These are phyloP conservation scores for Mobula hypostoma DNA, from an alignment of 2,113 vertebrate species.

Conservation along the genomic window DNA sequence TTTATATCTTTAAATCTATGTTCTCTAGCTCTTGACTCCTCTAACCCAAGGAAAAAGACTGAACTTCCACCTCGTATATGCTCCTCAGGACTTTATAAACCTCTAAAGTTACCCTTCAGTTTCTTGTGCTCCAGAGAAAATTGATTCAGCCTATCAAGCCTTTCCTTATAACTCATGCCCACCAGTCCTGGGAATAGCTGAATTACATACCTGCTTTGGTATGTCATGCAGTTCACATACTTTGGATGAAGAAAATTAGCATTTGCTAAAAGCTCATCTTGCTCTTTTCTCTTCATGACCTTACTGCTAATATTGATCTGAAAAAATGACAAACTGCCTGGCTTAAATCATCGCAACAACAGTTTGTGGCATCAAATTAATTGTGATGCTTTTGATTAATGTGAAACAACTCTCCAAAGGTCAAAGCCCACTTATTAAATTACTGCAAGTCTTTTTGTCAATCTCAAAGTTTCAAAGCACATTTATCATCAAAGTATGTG, in stretches of 20 bases:
- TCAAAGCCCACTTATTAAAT: background rate
- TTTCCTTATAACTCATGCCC: too few species aligned
- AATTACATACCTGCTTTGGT: too few species aligned
- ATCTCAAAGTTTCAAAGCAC: background rate
- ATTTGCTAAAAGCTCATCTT: conserved; percentile 1
- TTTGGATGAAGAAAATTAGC: background rate
- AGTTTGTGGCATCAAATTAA: conserved; percentile 7
- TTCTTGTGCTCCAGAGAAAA: too few species aligned
- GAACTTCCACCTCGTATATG: too few species aligned
- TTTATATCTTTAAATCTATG: too few species aligned
- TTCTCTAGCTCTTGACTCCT: too few species aligned
- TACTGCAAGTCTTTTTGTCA: background rate
- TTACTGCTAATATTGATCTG: background rate
- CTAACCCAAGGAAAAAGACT: too few species aligned
- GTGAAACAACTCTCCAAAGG: background rate
- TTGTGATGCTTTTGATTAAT: background rate
- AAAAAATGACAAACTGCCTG: background rate
- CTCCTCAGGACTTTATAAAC: too few species aligned
- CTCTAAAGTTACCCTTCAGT: too few species aligned
- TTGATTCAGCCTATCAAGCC: too few species aligned
- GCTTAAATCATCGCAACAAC: background rate
- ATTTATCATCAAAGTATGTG: too few species aligned
- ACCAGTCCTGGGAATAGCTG: too few species aligned
- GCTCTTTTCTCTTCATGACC: background rate
- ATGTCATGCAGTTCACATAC: background rate